Percentiles rank a stretch among this genome's conserved stretches.
Conservation (phyloP, 2,888 invertebrate genomes). For the Ctenicera cuprea region DNA sequence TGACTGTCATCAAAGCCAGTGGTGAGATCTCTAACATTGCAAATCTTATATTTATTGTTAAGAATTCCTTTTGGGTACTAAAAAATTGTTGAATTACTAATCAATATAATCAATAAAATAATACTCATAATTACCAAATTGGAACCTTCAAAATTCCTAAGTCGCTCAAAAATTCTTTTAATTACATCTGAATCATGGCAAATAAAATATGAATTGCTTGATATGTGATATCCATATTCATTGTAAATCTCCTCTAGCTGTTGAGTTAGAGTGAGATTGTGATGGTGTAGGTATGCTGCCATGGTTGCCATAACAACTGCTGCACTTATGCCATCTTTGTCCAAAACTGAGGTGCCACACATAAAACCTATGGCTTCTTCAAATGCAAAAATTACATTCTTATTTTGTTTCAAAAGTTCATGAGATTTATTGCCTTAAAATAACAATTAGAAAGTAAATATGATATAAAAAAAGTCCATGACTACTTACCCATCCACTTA, state of each 20-base stretch:
- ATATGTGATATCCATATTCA: constrained; percentile 92
- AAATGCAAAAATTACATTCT: constrained; percentile 92
- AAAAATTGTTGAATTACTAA: constrained; percentile 63
- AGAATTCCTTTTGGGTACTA: constrained; percentile 84
- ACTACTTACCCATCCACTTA: constrained; percentile 96
- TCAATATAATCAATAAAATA: constrained; percentile 31
- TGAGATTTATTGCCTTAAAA: constrained; percentile 82
- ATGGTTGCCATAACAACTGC: constrained; percentile 87
- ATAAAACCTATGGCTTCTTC: constrained; percentile 99
- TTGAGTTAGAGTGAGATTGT: constrained; percentile 76
- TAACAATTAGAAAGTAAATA: neutral
- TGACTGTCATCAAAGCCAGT: constrained; percentile 88
- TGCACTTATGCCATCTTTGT: constrained; percentile 97
- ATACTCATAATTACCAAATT: constrained; percentile 77
- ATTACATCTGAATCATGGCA: constrained; percentile 85
- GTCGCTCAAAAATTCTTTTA: constrained; percentile 84
- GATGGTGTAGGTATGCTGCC: constrained; percentile 80
- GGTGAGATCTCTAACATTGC: constrained; percentile 89
- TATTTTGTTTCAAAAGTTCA: constrained; percentile 82
- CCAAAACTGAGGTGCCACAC: constrained; percentile 91
- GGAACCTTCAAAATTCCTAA: constrained; percentile 83
- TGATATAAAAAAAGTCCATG: neutral
- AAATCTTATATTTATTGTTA: constrained; percentile 79
- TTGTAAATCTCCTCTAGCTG: constrained; percentile 86
- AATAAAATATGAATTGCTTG: constrained; percentile 91